A percentile compares a stretch with the other conserved stretches of the same genome.
These are phyloP conservation scores for Drosophila mauritiana DNA, from an alignment of 1,140 invertebrate genomes.

Conservation along the genomic window DNA sequence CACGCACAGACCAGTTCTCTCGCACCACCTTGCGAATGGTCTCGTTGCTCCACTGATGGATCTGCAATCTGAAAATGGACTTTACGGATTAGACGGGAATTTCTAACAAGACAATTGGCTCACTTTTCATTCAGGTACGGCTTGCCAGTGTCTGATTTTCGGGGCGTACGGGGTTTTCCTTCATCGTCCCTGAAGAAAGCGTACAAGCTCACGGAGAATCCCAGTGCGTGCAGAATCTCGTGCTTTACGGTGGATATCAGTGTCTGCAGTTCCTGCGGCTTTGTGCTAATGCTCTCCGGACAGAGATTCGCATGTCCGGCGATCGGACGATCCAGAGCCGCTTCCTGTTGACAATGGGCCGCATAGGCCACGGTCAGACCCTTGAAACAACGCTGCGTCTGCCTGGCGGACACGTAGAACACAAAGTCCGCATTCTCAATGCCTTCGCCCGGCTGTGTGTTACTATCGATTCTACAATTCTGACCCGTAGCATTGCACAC, in stretches of 20 bases:
- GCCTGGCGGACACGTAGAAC: slow-evolving; percentile 97
- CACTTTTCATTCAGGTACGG: slow-evolving; percentile 94
- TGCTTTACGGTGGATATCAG: slow-evolving; percentile 98
- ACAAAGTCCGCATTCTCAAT: slow-evolving; percentile 97
- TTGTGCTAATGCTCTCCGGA: slow-evolving; percentile 96
- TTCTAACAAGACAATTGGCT: slow-evolving; percentile 75
- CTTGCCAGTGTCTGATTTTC: slow-evolving; percentile 93
- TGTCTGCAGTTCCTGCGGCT: slow-evolving; percentile 96
- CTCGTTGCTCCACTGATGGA: slow-evolving; percentile 96
- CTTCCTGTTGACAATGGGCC: slow-evolving; percentile 99
- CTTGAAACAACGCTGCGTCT: slow-evolving; percentile 95
- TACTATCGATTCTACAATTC: slow-evolving; percentile 87
- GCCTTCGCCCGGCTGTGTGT: slow-evolving; percentile 87
- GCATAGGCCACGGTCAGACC: slow-evolving; percentile 97
- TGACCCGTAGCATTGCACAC: slow-evolving; percentile 94
- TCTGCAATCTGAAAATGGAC: slow-evolving; percentile 88
- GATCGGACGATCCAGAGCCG: slow-evolving; percentile 95
- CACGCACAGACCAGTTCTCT: slow-evolving; percentile 93
- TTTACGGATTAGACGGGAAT: background rate
- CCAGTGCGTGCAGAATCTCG: slow-evolving; percentile 98
- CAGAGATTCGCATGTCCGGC: slow-evolving; percentile 99
- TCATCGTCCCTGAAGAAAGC: slow-evolving; percentile 93
- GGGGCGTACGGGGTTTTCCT: slow-evolving; percentile 93
- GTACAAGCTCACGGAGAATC: slow-evolving; percentile 97
- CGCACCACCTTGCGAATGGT: slow-evolving; percentile 93